Evolutionary conservation across 2,797 vertebrate genomes (phyloP), one percentile per base, ranked within the genome.

Genomic region (Eptatretus atami): DNA sequence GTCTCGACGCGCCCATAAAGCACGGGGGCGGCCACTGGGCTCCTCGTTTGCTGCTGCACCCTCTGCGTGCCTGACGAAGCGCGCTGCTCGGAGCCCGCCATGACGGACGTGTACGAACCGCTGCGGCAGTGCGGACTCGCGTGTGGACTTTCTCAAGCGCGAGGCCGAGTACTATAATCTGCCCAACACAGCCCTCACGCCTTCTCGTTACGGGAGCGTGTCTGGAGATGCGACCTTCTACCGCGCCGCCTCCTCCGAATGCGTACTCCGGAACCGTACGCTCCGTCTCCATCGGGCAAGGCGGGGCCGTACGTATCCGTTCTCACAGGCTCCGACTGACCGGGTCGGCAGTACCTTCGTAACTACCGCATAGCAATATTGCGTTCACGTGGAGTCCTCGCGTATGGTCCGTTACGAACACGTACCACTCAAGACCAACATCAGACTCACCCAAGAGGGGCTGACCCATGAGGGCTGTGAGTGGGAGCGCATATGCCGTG

Each of bases 201-300:
- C 5, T 87, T 88, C 14, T 94, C 90, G 5, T 77, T 93, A 13
- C 90, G 88, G 1, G 90, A 93, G 87, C 4, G 83, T 87, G 1
- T 82, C 92, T 71, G 94, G 88, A 54, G 88, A 98, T 67, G 77
- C 93, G 81, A 44, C 31, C 31, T 44, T 44, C 31, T 95, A 87
- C 76, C 95, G n/a, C 90, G 77, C 57, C 57, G n/a, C 25, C 57
- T 2, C 57, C 57, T 61, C 57, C 57, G 57, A 61, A 24, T 25
- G 57, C 57, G n/a, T 61, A 61, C 11, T n/a, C 9, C n/a, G n/a
- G 57, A 24, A 9, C 25, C 57, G n/a, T 61, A 61, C 57, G n/a
- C n/a, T 25, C n/a, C 57, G 57, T 25, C 57, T n/a, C n/a, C 31
- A 44, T 44, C 31, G 31, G 31, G 6, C 31, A 44, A 44, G 31